Percentiles rank a stretch among this genome's conserved stretches.
Conservation (phyloP, 2,888 invertebrate genomes). For the Apamea crenata region DNA sequence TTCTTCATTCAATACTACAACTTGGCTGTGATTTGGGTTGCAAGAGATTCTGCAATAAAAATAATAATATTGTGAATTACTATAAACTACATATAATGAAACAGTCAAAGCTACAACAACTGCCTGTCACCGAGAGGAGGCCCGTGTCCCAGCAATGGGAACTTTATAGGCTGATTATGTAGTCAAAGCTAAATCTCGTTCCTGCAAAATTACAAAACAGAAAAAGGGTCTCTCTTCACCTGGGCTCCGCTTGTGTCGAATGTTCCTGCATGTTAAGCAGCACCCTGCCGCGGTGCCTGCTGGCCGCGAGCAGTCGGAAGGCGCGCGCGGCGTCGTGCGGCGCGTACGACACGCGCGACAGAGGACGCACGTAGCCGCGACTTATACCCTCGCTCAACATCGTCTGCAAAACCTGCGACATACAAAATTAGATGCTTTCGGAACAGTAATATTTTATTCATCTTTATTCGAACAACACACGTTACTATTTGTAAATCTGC, state of each 20-base stretch:
- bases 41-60: constrained; percentile 61
- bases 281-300: constrained; percentile 79
- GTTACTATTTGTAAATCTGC: no score
- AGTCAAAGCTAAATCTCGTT: background rate
- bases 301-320: constrained; percentile 75
- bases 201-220: background rate
- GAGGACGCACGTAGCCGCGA: constrained; percentile 78
- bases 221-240: constrained; percentile 55
- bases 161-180: background rate
- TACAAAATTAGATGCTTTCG: no score
- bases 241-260: constrained; percentile 49
- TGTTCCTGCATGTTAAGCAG: constrained; percentile 70
- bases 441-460: no score
- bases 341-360: constrained; percentile 50
- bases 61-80: background rate
- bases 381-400: constrained; percentile 79
- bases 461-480: no score
- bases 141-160: no score
- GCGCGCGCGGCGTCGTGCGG: constrained; percentile 67
- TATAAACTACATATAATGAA: background rate
- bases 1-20: constrained; percentile 71
- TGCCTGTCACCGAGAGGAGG: background rate
- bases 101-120: background rate
- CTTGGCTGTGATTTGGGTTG: constrained; percentile 48
- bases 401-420: no score